Evolutionary conservation across 2,888 invertebrate species (phyloP).

Genomic region (Dolichomitus sp.): DNA sequence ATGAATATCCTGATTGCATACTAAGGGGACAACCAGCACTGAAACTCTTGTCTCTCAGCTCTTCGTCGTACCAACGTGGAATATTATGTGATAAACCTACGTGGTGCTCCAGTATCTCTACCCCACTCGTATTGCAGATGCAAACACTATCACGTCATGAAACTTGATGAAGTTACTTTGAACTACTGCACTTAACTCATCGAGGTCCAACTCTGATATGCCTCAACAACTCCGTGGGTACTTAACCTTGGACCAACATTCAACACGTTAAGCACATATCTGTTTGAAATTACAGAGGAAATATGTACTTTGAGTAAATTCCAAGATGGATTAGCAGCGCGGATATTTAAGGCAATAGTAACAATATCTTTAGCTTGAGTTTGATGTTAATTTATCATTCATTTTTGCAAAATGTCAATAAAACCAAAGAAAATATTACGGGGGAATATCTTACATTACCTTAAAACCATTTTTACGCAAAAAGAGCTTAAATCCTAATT

Average conservation of each 20-base stretch:
- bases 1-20: not conserved
- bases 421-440: not conserved
- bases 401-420: not conserved
- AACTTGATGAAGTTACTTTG: slow-evolving; percentile 38
- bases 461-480: not conserved
- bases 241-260: slow-evolving; percentile 35
- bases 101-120: not conserved
- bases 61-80: not conserved
- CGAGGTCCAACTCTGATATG: slow-evolving; percentile 30
- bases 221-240: slow-evolving; percentile 10
- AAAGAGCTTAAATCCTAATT: too few species aligned
- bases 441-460: not conserved
- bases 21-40: not conserved
- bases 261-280: slow-evolving; percentile 21
- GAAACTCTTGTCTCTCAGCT: not conserved
- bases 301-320: slow-evolving; percentile 3
- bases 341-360: not conserved
- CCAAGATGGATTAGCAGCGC: not conserved
- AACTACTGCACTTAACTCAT: slow-evolving; percentile 45
- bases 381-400: not conserved
- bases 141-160: slow-evolving; percentile 36
- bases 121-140: slow-evolving; percentile 18
- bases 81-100: slow-evolving; percentile 28
- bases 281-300: slow-evolving; percentile 8
- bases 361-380: not conserved